phyloP scores from a whole-genome alignment of 2,888 invertebrate genomes.

The Fabriciana adippe region DNA sequence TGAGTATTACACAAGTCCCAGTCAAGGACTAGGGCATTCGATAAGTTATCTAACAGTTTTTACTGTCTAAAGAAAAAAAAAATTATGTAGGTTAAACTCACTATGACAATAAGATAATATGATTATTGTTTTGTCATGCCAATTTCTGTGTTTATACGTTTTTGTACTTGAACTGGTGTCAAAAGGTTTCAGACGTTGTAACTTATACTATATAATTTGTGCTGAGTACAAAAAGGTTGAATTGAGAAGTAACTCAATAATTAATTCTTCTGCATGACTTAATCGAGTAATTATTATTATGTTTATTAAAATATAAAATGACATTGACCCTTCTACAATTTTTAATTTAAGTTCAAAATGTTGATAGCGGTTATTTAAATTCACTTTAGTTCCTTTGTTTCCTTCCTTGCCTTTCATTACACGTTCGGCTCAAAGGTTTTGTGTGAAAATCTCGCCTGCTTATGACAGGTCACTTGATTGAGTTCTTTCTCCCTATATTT shows the following conservation, averaged over 20 bases:
- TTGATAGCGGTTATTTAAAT: neutral
- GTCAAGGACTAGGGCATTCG: conserved; percentile 33
- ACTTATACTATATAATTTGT: no score
- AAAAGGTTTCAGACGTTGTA: no score
- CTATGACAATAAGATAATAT: no score
- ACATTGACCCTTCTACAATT: no score
- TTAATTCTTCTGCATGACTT: no score
- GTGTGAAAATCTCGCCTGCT: conserved; percentile 22
- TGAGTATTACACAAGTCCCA: conserved; percentile 30
- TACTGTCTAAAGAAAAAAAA: conserved; percentile 6
- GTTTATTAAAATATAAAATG: no score
- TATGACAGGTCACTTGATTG: conserved; percentile 23
- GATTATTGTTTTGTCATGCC: neutral
- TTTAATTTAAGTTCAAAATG: no score
- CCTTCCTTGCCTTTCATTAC: conserved; percentile 17
- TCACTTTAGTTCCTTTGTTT: conserved; percentile 14
- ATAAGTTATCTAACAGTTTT: conserved; percentile 35
- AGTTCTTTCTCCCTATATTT: conserved; percentile 15
- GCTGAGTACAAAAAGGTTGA: no score
- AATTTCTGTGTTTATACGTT: neutral
- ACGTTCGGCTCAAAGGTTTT: conserved; percentile 18
- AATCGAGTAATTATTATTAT: no score
- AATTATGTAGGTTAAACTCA: neutral
- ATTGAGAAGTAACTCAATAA: no score
- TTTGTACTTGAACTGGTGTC: neutral